Evolutionary conservation across 2,888 invertebrate species (phyloP), one percentile per base, ranked within the genome.

Genomic region (Archips xylosteana): DNA sequence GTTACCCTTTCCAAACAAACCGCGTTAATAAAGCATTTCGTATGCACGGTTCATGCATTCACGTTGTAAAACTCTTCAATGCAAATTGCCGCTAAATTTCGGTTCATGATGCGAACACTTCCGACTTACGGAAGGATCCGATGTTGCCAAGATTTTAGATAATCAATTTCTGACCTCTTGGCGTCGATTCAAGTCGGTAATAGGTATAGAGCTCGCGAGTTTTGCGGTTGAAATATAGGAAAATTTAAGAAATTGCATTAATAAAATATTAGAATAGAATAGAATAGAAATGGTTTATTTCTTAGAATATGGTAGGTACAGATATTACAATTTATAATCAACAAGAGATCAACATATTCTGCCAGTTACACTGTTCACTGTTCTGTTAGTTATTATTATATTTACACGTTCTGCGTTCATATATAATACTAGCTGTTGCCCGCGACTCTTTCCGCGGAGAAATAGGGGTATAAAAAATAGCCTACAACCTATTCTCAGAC

Each of bases 41-140:
- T 36, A 32, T 62, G 62, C 36, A 34, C 12, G n/a, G 13, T 9
- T 54, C 54, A n/a, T 57, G 13, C n/a, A 32, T n/a, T 3, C 8
- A 47, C 32, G 9, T 12, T n/a, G 34, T 63, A 34, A 34, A 63
- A n/a, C 63, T 34, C 32, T 47, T n/a, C 45, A 63, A 63, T 63
- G 47, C 63, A 63, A 63, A 63, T 63, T 63, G 47, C 63, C 12
- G 45, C 47, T 47, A 63, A 32, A 63, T 63, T 63, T 47, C 23
- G 32, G 63, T 47, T 49, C 63, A 47, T 45, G 32, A 34, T 63
- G 3, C 32, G 32, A 57, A 23, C 23, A 32, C 23, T 62, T 47
- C 63, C 47, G 9, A 45, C 47, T 13, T 2, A 32, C 13, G 23
- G 47, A 63, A 32, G 23, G 47, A 63, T 32, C 12, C 47, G 3